Conservation (phyloP, 2,113 vertebrate species). For the Spea bombifrons region DNA sequence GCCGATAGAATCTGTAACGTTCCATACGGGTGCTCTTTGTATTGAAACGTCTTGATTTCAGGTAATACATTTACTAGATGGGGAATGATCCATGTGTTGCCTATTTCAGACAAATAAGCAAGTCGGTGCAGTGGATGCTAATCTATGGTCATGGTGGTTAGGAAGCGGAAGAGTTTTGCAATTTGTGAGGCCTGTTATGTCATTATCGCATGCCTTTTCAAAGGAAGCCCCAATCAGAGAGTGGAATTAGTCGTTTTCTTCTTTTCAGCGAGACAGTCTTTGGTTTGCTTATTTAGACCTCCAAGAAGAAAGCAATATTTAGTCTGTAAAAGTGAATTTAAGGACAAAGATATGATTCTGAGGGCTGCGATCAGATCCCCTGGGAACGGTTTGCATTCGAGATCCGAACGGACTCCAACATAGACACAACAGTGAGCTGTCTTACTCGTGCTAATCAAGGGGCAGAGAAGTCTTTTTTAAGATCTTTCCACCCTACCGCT, state of each 20-base stretch:
- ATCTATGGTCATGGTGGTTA: too few species aligned
- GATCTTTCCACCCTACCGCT: constrained; percentile 1
- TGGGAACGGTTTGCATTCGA: not conserved
- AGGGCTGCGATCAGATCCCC: not conserved
- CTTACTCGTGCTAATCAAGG: not conserved
- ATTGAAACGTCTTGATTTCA: too few species aligned
- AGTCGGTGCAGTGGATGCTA: too few species aligned
- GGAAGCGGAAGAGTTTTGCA: too few species aligned
- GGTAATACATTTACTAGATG: too few species aligned
- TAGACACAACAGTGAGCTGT: not conserved
- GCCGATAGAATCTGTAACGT: too few species aligned
- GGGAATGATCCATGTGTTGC: too few species aligned
- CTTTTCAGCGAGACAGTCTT: not conserved
- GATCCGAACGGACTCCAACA: not conserved
- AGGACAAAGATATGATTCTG: not conserved
- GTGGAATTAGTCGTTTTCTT: not conserved
- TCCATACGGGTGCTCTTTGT: too few species aligned
- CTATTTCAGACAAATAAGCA: too few species aligned
- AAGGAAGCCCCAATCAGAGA: not conserved
- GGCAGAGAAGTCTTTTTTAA: not conserved
- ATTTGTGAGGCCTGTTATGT: too few species aligned
- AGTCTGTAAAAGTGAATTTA: not conserved
- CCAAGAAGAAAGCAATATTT: not conserved
- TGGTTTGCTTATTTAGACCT: not conserved
- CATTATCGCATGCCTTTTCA: not conserved